Conservation (phyloP, 2,797 vertebrate species). For the Oreortyx pictus region DNA sequence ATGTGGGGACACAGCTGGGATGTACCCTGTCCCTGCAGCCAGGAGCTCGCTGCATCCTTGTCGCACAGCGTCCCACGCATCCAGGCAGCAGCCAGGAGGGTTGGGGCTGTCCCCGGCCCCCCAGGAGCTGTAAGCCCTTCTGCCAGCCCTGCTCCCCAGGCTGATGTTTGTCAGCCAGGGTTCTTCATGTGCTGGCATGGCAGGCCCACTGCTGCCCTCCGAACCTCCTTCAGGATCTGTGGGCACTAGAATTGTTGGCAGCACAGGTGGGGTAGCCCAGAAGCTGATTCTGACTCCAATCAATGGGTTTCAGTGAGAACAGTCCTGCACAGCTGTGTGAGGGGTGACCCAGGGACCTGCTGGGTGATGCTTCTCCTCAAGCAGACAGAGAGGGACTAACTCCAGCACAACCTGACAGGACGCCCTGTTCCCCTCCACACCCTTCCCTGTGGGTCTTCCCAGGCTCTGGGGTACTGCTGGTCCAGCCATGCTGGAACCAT, state of each 20-base stretch:
- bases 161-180: rapidly evolving
- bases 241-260: neutral
- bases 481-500: neutral
- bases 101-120: neutral
- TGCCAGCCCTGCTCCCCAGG: neutral
- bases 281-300: neutral
- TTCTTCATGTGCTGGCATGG: neutral
- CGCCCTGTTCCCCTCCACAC: rapidly evolving
- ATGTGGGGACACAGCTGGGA: neutral
- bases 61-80: neutral
- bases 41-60: rapidly evolving
- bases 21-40: rapidly evolving
- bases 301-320: neutral
- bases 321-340: neutral
- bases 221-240: neutral
- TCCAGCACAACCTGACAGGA: neutral
- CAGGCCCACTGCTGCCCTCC: neutral
- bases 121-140: neutral
- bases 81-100: neutral
- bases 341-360: neutral
- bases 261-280: neutral
- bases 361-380: neutral
- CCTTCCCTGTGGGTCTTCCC: neutral
- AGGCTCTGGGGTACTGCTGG: neutral
- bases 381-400: neutral